Base-by-base conservation (phyloP, 2,113 vertebrate genomes). In the Platanista minor region DNA sequence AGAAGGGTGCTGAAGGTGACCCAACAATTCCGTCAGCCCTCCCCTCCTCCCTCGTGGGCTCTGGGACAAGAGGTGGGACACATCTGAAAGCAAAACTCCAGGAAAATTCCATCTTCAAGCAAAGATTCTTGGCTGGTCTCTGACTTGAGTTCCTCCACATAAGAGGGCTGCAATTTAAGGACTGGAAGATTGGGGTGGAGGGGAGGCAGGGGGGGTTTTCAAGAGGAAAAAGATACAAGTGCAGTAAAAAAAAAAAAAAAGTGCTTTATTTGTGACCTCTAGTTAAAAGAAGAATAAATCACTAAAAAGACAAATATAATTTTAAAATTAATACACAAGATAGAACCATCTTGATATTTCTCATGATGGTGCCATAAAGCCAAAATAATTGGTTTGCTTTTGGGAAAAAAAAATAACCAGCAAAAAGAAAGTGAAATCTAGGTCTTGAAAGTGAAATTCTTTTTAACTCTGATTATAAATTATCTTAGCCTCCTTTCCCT, bases 321-420 rank as follows among this genome's bases (percentile, higher is more conserved):
- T 92, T 78, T 77, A 84, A 93, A 83, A 91, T 93, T 93, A 95
- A 85, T 84, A 90, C 66, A 59, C 84, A 94, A 83, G 36, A 95
- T 57, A 95, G 21, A 57, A 66, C 31, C 74, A 89, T 66, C 66
- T 96, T 82, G 77, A 69, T 77, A 93, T 74, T 92, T 94, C 86
- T 74, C 88, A 75, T 77, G 71, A 88, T 90, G 59, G 74, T 54
- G 31, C 33, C 90, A 84, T 82, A 85, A 97, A 85, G 31, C 52
- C 29, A 46, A 90, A 92, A 90, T 94, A 71, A 88, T 33, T 91
- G 69, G 36, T 27, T 96, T 96, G 62, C 46, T n/a, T 88, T 62
- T 67, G 17, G 59, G 36, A 3, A 21, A 78, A 67, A 43, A 57
- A 57, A 80, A 69, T 6, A 33, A 13, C 31, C 33, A 85, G 57